Evolutionary conservation across 2,888 invertebrate genomes (phyloP).

Genomic region (Acrobasis consociella): DNA sequence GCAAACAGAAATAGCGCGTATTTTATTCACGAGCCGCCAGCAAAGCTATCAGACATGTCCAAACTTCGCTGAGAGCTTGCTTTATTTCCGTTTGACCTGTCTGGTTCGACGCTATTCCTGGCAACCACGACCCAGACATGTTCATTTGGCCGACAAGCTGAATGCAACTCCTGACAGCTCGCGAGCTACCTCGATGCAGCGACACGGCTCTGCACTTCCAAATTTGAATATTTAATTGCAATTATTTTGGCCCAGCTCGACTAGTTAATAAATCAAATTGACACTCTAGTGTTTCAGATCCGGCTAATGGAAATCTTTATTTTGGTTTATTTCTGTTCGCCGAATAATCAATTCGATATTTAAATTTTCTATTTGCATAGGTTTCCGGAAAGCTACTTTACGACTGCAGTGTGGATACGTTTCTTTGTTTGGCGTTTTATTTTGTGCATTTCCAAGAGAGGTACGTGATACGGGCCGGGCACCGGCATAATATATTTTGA

Average conservation of each 20-base stretch:
- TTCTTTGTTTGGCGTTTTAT: slow-evolving; percentile 70
- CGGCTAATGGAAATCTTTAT: slow-evolving; percentile 57
- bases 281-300: slow-evolving; percentile 49
- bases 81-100: slow-evolving; percentile 80
- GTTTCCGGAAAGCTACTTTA: slow-evolving; percentile 59
- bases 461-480: slow-evolving; percentile 62
- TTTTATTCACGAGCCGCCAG: slow-evolving; percentile 74
- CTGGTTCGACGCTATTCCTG: slow-evolving; percentile 74
- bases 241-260: slow-evolving; percentile 64
- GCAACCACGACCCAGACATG: slow-evolving; percentile 69
- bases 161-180: slow-evolving; percentile 71
- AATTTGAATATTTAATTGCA: slow-evolving; percentile 76
- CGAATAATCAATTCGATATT: slow-evolving; percentile 60
- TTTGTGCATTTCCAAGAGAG: slow-evolving; percentile 64
- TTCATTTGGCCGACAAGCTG: slow-evolving; percentile 71
- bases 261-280: slow-evolving; percentile 71
- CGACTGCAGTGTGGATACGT: slow-evolving; percentile 60
- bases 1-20: slow-evolving; percentile 59
- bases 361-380: slow-evolving; percentile 60
- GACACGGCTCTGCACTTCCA: slow-evolving; percentile 75
- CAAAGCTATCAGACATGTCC: slow-evolving; percentile 75
- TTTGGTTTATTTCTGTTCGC: slow-evolving; percentile 46
- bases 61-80: slow-evolving; percentile 75
- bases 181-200: slow-evolving; percentile 53
- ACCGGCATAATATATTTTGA: slow-evolving; percentile 67